These are phyloP conservation scores for Plagiodera versicolora DNA, from an alignment of 2,888 invertebrate genomes.

Conservation along the genomic window DNA sequence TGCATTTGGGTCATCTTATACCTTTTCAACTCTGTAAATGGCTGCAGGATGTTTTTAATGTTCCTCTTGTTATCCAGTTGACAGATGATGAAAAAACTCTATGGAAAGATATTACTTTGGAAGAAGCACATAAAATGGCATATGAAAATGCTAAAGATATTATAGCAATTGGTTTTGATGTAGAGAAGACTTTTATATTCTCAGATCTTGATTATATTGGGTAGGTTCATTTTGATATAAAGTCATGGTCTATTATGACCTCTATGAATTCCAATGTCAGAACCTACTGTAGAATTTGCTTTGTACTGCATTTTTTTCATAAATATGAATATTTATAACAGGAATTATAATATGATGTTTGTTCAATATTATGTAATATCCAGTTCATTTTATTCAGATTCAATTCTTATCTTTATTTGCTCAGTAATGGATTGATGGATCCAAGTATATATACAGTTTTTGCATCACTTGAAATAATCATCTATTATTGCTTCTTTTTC, in stretches of 20 bases:
- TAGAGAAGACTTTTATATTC: constrained; percentile 95
- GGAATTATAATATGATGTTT: too few relatives aligned
- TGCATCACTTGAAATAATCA: too few relatives aligned
- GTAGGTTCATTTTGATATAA: constrained; percentile 56
- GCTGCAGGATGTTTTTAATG: constrained; percentile 95
- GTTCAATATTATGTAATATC: too few relatives aligned
- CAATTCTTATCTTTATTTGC: too few relatives aligned
- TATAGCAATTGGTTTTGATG: constrained; percentile 93
- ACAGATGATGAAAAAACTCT: constrained; percentile 98
- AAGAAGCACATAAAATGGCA: constrained; percentile 83
- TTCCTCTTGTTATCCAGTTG: constrained; percentile 93
- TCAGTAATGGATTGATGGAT: too few relatives aligned
- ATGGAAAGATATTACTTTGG: constrained; percentile 92
- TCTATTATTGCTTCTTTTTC: constrained; percentile 42
- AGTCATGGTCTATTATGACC: too few relatives aligned
- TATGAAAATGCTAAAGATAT: constrained; percentile 96
- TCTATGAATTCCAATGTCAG: too few relatives aligned
- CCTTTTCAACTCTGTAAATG: constrained; percentile 97
- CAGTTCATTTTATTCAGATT: too few relatives aligned
- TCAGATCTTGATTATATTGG: constrained; percentile 93
- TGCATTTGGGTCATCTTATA: constrained; percentile 97
- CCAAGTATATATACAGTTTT: too few relatives aligned
- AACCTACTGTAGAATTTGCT: too few relatives aligned
- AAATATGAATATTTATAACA: too few relatives aligned
- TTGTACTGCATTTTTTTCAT: too few relatives aligned